These are phyloP conservation scores for Drosophila truncata DNA, from an alignment of 1,140 invertebrate genomes.

Conservation along the genomic window DNA sequence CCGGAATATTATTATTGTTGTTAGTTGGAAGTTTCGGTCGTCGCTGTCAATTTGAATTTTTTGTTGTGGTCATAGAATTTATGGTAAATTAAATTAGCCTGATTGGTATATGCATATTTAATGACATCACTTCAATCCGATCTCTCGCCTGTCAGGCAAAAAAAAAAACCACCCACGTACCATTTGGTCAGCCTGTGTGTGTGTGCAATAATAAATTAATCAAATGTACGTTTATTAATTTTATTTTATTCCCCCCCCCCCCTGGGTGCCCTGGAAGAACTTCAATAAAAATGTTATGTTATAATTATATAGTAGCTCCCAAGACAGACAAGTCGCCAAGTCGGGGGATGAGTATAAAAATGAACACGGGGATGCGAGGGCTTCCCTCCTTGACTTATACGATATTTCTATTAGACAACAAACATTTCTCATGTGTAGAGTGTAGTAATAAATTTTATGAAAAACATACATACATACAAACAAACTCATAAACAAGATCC, in stretches of 20 bases:
- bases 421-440: constrained; percentile 36
- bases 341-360: constrained; percentile 57
- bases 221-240: constrained; percentile 71
- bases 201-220: constrained; percentile 70
- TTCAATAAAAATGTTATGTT: constrained; percentile 78
- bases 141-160: constrained; percentile 2
- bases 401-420: constrained; percentile 74
- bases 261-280: constrained; percentile 34
- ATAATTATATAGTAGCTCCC: constrained; percentile 72
- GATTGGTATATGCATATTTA: constrained; percentile 72
- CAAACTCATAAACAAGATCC: constrained; percentile 47
- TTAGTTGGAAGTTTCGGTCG: background rate
- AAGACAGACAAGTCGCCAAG: background rate
- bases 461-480: constrained; percentile 69
- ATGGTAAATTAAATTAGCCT: constrained; percentile 68
- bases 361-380: constrained; percentile 18
- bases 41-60: constrained; percentile 23
- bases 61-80: constrained; percentile 34
- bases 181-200: constrained; percentile 16
- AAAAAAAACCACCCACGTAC: constrained; percentile 6
- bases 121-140: constrained; percentile 50
- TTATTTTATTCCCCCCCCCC: constrained; percentile 39
- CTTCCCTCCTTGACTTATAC: constrained; percentile 34
- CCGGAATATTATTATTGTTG: constrained; percentile 1
- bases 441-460: constrained; percentile 79